These are phyloP conservation scores for Apaloderma vittatum DNA, from an alignment of 2,113 vertebrate genomes.

Conservation along the genomic window DNA sequence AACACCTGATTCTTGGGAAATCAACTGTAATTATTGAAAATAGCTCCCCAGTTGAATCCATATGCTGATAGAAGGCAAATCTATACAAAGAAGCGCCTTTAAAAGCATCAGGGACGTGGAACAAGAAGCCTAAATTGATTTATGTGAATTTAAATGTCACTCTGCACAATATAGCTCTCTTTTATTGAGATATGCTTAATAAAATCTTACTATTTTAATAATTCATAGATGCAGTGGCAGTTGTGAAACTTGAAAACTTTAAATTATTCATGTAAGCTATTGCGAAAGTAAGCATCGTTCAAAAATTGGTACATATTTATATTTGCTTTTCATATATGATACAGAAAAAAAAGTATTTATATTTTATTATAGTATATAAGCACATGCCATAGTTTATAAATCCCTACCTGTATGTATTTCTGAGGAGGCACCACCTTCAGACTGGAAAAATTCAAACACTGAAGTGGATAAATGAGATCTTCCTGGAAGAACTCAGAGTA, in stretches of 20 bases:
- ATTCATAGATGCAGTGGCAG: neutral
- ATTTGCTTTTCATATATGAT: neutral
- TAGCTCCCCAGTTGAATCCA: neutral
- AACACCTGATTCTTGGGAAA: constrained; percentile 31
- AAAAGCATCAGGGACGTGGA: neutral
- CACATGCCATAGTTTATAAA: neutral
- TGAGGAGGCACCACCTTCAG: neutral
- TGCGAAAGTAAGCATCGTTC: neutral
- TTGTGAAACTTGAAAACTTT: neutral
- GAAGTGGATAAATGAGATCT: neutral
- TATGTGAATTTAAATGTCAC: neutral
- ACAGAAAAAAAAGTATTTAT: neutral
- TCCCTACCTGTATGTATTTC: neutral
- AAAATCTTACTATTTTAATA: constrained; percentile 15
- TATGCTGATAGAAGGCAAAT: neutral
- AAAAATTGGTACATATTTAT: neutral
- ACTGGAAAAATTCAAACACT: neutral
- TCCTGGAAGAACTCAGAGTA: neutral
- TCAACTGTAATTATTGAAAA: constrained; percentile 38
- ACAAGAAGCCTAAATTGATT: constrained; percentile 1
- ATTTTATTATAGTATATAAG: neutral
- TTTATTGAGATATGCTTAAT: neutral
- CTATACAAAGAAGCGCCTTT: neutral
- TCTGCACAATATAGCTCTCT: neutral
- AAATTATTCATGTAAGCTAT: neutral